Evolutionary conservation across 2,113 vertebrate genomes (phyloP).

Genomic region (Cinclus mexicanus): DNA sequence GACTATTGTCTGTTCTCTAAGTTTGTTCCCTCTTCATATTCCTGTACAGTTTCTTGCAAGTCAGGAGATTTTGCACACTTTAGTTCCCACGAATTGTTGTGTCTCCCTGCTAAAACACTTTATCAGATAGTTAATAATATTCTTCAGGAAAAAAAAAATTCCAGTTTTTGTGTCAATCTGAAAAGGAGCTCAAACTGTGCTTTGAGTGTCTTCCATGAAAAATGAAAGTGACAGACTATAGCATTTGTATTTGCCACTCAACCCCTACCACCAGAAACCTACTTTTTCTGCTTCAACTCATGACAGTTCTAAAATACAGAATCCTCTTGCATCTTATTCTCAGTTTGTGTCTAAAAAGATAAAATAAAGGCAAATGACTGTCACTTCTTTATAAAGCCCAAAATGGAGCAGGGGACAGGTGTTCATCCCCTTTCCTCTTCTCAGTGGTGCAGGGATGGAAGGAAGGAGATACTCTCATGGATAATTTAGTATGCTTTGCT

Average conservation of each 20-base stretch:
- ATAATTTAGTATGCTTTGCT: background rate
- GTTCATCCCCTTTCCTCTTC: background rate
- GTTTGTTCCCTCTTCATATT: background rate
- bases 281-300: background rate
- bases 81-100: background rate
- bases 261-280: accelerated
- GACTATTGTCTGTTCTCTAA: background rate
- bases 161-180: background rate
- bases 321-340: background rate
- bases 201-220: background rate
- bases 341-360: background rate
- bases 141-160: background rate
- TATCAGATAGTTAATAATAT: background rate
- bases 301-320: background rate
- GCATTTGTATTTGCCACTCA: background rate
- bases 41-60: background rate
- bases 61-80: background rate
- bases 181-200: background rate
- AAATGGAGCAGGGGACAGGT: background rate
- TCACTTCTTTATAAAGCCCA: background rate
- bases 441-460: background rate
- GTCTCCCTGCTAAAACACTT: background rate
- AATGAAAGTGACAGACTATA: background rate
- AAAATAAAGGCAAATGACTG: background rate
- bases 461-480: background rate